Evolutionary conservation across 1,140 invertebrate species (phyloP).

Genomic region (Ladona fulva): DNA sequence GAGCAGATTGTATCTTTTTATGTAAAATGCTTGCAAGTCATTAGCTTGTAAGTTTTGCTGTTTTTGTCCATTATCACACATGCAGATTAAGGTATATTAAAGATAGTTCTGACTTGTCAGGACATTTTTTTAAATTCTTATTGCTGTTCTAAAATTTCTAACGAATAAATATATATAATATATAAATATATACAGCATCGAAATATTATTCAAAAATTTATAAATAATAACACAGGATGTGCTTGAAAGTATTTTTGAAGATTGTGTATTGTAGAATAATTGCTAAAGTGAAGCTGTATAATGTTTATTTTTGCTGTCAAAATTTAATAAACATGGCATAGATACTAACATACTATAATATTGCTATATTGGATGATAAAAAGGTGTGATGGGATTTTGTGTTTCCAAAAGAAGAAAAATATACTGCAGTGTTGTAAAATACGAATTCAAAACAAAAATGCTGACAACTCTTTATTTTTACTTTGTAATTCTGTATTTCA

Average conservation of each 20-base stretch:
- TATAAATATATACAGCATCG: not conserved
- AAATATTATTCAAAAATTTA: not conserved
- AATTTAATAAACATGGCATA: not conserved
- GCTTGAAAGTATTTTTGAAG: conserved; percentile 1
- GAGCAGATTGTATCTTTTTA: not conserved
- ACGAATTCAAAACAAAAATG: not conserved
- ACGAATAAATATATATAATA: not conserved
- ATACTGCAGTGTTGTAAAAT: not conserved
- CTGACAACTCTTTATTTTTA: not conserved
- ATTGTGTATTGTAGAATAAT: not conserved
- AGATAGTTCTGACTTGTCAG: not conserved
- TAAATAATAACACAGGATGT: not conserved
- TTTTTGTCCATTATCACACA: not conserved
- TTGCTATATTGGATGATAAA: not conserved
- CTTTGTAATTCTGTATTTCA: conserved; percentile 2
- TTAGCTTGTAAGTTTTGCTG: not conserved
- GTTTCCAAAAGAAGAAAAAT: not conserved
- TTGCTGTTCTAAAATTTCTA: not conserved
- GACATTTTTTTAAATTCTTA: not conserved
- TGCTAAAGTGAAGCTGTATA: not conserved
- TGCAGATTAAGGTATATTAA: not conserved
- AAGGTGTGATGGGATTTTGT: not conserved
- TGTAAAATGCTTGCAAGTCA: not conserved
- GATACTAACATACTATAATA: not conserved
- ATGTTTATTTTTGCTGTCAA: conserved; percentile 3